phyloP scores from a whole-genome alignment of 2,888 invertebrate genomes.

The Candidula unifasciata region DNA sequence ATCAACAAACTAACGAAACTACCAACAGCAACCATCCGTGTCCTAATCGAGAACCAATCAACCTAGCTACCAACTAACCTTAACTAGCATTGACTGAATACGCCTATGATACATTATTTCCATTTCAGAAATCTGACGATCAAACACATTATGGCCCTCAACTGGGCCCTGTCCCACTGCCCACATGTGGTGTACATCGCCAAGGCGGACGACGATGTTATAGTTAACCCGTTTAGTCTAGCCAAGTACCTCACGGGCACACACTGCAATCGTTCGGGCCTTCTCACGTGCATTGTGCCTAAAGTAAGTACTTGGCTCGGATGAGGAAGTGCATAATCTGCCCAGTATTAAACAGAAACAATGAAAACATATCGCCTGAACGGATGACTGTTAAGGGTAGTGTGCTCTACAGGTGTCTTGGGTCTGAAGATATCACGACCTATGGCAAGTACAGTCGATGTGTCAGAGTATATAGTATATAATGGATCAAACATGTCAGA shows the following conservation, averaged over 20 bases:
- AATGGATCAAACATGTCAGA: background rate
- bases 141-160: slow-evolving; percentile 72
- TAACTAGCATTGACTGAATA: no score
- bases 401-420: no score
- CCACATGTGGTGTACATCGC: background rate
- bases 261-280: background rate
- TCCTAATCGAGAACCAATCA: no score
- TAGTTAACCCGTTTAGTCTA: slow-evolving; percentile 10
- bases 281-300: background rate
- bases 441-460: no score
- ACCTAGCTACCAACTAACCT: no score
- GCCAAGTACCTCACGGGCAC: background rate
- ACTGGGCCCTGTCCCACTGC: slow-evolving; percentile 68
- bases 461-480: background rate
- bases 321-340: background rate
- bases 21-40: no score
- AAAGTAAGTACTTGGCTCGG: background rate
- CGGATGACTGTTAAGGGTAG: no score
- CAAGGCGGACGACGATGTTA: slow-evolving; percentile 20
- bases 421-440: no score
- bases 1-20: no score
- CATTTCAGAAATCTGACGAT: slow-evolving; percentile 71
- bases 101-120: no score
- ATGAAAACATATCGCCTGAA: no score
- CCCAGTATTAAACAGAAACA: background rate